Evolutionary conservation across 1,140 invertebrate species (phyloP), one percentile per base, ranked within the genome.

Genomic region (Apis florea): DNA sequence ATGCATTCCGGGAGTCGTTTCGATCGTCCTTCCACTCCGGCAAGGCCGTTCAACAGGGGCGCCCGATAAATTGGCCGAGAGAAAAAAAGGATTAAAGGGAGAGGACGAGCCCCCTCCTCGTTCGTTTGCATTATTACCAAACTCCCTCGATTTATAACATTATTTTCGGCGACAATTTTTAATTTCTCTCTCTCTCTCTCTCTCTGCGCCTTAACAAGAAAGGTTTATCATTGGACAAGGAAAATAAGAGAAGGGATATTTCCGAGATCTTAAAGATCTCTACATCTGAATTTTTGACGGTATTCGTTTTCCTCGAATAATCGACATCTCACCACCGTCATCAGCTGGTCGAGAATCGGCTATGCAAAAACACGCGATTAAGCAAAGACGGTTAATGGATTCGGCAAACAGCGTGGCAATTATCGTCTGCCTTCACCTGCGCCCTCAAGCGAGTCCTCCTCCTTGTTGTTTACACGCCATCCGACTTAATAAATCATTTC

Each of bases 401-500:
- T 67, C 26, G 54, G 21, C 47, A 76, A 68, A 68, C 26, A 76
- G 24, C 40, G 31, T 24, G 26, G 53, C 72, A 81, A 81, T 81
- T 81, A 81, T 68, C 24, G 61, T n/a, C 51, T 31, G 24, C 51
- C 68, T 72, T 2, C 17, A 8, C 21, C 47, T 74, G 40, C 71
- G 6, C 40, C 72, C 72, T 19, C 6, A 24, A 24, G 72, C 71
- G 63, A 59, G 21, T 56, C 51, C 61, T 51, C 63, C 21, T 19
- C 53, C 63, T n/a, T n/a, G 54, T 53, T 63, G 79, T 74, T 81
- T 81, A 69, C 79, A 61, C 72, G 54, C 19, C 49, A 66, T 51
- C 69, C 58, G 61, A 49, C 59, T 84, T 85, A 0, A 78, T 84
- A 85, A 84, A 85, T 85, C 82, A 84, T 85, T 85, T 85, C 84